phyloP scores from a whole-genome alignment of 2,888 invertebrate species.

The Euclidia mi region DNA sequence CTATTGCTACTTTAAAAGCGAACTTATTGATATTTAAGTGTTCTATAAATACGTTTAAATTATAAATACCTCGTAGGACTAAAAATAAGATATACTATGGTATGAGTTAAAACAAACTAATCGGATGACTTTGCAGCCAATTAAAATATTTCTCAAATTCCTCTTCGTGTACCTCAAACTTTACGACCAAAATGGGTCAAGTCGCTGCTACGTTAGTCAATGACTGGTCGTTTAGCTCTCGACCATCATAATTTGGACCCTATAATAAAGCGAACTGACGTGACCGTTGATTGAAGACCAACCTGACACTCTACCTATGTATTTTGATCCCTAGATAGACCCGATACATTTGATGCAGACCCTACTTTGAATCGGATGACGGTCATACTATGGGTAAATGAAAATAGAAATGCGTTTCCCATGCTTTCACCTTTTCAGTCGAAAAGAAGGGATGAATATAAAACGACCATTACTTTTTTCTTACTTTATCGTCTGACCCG shows the following conservation, averaged over 20 bases:
- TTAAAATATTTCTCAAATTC: too few relatives aligned
- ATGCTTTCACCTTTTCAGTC: background rate
- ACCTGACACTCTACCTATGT: slow-evolving; percentile 7
- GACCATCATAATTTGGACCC: slow-evolving; percentile 42
- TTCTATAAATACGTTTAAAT: too few relatives aligned
- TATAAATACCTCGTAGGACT: too few relatives aligned
- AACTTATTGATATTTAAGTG: too few relatives aligned
- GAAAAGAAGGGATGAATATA: background rate
- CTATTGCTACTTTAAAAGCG: too few relatives aligned
- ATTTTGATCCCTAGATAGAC: slow-evolving; percentile 6
- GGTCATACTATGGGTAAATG: background rate
- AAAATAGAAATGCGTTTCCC: slow-evolving; percentile 9
- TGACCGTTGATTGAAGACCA: slow-evolving; percentile 41
- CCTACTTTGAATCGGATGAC: background rate
- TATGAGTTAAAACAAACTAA: too few relatives aligned
- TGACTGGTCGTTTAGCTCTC: slow-evolving; percentile 37
- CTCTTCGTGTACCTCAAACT: slow-evolving; percentile 10
- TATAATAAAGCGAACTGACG: slow-evolving; percentile 26
- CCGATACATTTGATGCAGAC: slow-evolving; percentile 19
- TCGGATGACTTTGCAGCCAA: too few relatives aligned
- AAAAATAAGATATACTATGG: too few relatives aligned
- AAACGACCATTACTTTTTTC: background rate
- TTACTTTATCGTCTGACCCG: too few relatives aligned
- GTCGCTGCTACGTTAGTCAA: slow-evolving; percentile 31
- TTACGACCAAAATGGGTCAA: slow-evolving; percentile 30